Evolutionary conservation across 2,797 vertebrate species (phyloP), one percentile per base, ranked within the genome.

Genomic region (Hippoglossus hippoglossus): DNA sequence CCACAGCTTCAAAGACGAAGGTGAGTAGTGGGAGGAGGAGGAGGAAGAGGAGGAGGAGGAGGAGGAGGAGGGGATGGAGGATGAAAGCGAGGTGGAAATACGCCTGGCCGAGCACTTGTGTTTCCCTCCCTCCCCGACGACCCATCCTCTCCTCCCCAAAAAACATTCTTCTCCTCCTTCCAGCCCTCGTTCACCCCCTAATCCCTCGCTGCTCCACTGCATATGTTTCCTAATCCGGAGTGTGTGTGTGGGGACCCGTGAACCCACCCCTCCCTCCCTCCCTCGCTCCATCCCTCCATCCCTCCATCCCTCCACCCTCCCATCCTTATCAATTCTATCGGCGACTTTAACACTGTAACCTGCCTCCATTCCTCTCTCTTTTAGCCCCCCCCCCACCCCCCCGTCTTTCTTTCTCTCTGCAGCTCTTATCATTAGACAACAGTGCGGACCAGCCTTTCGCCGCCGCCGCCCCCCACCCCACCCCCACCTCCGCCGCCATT

Each of bases 211-310:
- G 90, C 91, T 92, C 86, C 81, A 77, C 89, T 87, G 89, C 93
- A 92, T 92, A 92, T 88, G 91, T 93, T 93, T 91, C 90, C 88
- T 94, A 95, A 95, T 94, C 93, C 93, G 68, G 84, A 90, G 89
- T 92, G 89, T 93, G 88, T 92, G 90, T 92, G 90, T 89, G 85
- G 87, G 88, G 91, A 82, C 87, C 87, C 75, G 24, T 68, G 54
- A 66, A 44, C 83, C 67, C 12, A 5, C 68, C 54, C 62, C 16
- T 6, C 50, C 85, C 51, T 15, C 13, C 13, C 39, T 13, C 39
- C 13, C 39, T 3, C 13, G 0, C 39, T 15, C 39, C 13, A 11
- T 41, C 39, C 13, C 11, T 41, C 46, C 10, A 5, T 57, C 58
- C 59, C 21, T 12, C 46, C 11, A n/a, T n/a, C 47, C 49, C 60